Conservation (phyloP, 2,888 invertebrate species). For the Periphyllus acericola region DNA sequence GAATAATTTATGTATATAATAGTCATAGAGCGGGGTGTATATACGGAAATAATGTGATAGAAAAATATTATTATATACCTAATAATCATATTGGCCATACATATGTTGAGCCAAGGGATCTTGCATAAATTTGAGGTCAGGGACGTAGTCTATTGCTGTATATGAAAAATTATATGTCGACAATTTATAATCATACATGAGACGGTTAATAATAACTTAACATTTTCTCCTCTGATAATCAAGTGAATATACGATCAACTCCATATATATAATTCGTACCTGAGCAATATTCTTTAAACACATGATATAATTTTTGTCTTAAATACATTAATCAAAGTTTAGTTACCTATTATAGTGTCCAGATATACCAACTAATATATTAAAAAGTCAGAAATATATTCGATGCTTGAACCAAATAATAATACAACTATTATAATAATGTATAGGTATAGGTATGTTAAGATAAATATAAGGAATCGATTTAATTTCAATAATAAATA, state of each 20-base stretch:
- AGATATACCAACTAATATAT: too few species aligned
- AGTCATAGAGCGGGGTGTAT: too few species aligned
- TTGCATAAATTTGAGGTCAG: neutral
- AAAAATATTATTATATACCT: neutral
- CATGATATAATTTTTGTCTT: neutral
- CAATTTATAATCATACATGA: neutral
- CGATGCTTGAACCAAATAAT: too few species aligned
- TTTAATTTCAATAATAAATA: too few species aligned
- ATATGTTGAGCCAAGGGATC: neutral
- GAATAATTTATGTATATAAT: too few species aligned
- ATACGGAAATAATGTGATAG: neutral
- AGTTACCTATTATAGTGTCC: too few species aligned
- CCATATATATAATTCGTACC: neutral
- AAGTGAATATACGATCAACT: neutral
- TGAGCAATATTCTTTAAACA: neutral
- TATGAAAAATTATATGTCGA: neutral
- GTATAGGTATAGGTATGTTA: too few species aligned
- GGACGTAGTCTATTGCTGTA: neutral
- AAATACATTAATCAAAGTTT: too few species aligned
- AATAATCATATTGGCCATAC: neutral
- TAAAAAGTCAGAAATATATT: too few species aligned
- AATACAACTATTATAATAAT: too few species aligned
- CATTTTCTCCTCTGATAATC: neutral
- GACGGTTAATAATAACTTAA: neutral
- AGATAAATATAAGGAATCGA: too few species aligned